These are phyloP conservation scores for Episyrphus balteatus DNA, from an alignment of 1,140 invertebrate genomes.

Conservation along the genomic window DNA sequence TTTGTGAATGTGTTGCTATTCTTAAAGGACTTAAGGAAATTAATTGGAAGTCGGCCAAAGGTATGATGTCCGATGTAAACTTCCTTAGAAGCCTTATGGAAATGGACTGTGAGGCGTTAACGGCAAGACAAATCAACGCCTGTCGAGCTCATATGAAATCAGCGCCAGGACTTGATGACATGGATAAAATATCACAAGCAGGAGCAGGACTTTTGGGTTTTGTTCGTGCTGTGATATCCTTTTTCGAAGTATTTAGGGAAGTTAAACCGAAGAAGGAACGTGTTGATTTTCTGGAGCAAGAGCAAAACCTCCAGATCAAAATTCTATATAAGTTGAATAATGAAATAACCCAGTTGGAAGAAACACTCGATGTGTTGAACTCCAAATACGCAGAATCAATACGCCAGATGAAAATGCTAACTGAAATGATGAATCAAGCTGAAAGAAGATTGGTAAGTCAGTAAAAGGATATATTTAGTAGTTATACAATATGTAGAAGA, in stretches of 20 bases:
- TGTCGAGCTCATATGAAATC: constrained; percentile 59
- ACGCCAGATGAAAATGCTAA: constrained; percentile 57
- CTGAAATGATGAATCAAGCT: constrained; percentile 75
- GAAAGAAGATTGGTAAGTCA: constrained; percentile 53
- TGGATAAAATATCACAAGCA: constrained; percentile 65
- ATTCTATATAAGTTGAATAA: constrained; percentile 64
- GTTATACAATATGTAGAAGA: too few species aligned
- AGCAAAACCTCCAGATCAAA: constrained; percentile 43
- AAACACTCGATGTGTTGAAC: constrained; percentile 55
- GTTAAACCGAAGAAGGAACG: constrained; percentile 81
- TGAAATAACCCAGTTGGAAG: constrained; percentile 62
- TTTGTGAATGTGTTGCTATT: constrained; percentile 80
- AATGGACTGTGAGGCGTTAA: constrained; percentile 74
- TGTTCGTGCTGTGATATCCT: constrained; percentile 72
- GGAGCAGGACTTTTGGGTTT: constrained; percentile 76
- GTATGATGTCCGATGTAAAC: constrained; percentile 80
- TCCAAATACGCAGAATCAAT: constrained; percentile 65
- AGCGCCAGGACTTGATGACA: constrained; percentile 53
- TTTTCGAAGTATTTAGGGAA: constrained; percentile 73
- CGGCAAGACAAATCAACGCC: constrained; percentile 55
- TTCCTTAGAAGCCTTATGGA: constrained; percentile 70
- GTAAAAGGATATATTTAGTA: neutral
- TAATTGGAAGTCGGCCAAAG: constrained; percentile 80
- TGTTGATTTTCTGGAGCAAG: constrained; percentile 60
- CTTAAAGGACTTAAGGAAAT: constrained; percentile 71